A percentile compares a stretch with the other conserved stretches of the same genome.
Evolutionary conservation across 2,797 vertebrate genomes (phyloP).

Genomic region (Harpagifer antarcticus): DNA sequence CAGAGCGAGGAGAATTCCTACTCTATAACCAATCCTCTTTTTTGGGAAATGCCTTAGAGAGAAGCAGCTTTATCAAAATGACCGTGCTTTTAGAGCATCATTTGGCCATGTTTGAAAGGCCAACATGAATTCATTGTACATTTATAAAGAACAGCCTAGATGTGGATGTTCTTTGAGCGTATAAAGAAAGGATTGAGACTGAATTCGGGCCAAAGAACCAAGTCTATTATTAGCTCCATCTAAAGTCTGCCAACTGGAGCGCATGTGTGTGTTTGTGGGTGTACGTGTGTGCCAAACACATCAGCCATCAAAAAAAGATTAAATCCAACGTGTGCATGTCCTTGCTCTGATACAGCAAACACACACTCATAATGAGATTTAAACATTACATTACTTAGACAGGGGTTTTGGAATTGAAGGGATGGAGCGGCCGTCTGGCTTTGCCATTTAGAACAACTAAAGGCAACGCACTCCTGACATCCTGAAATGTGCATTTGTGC

Average conservation of each 20-base stretch:
- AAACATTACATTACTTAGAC: slow-evolving; percentile 59
- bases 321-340: slow-evolving; percentile 48
- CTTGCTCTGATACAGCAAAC: slow-evolving; percentile 36
- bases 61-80: slow-evolving; percentile 25
- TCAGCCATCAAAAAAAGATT: slow-evolving; percentile 42
- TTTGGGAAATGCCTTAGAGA: slow-evolving; percentile 50
- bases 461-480: slow-evolving; percentile 20
- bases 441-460: slow-evolving; percentile 18
- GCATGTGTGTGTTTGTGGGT: slow-evolving; percentile 37
- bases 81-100: slow-evolving; percentile 20
- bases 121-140: slow-evolving; percentile 29
- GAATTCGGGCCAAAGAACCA: slow-evolving; percentile 47
- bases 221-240: slow-evolving; percentile 70
- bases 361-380: slow-evolving; percentile 55
- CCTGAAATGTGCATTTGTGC: slow-evolving; percentile 25
- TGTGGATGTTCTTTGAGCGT: slow-evolving; percentile 32
- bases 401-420: slow-evolving; percentile 21
- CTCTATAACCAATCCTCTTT: slow-evolving; percentile 56
- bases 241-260: slow-evolving; percentile 72
- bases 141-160: slow-evolving; percentile 14
- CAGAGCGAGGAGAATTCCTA: slow-evolving; percentile 58
- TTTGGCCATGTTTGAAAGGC: slow-evolving; percentile 22
- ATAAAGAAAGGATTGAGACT: slow-evolving; percentile 46
- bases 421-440: background rate
- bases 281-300: slow-evolving; percentile 44